Conservation (phyloP, 2,113 vertebrate genomes). For the Choloepus hoffmanni region DNA sequence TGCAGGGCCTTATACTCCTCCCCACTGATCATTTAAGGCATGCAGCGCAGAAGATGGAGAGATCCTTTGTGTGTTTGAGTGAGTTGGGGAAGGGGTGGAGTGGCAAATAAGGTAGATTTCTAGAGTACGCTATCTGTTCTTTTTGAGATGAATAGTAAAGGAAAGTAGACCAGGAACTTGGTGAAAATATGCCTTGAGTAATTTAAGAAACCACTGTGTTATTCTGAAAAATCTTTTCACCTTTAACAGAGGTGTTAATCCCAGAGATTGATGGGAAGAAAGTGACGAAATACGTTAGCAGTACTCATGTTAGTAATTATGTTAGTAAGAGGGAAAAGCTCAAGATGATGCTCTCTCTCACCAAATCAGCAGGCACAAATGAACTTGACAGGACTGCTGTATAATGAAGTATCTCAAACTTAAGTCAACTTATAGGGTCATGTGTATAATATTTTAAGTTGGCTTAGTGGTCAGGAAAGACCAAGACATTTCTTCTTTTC, state of each 20-base stretch:
- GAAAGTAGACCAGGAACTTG: background rate
- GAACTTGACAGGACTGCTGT: background rate
- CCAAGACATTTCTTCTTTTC: background rate
- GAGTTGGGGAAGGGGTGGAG: background rate
- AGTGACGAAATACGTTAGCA: too few species aligned
- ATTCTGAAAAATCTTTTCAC: background rate
- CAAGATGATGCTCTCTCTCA: background rate
- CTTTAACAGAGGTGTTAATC: background rate
- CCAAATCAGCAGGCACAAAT: background rate
- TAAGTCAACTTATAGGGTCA: background rate
- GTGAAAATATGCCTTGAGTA: background rate
- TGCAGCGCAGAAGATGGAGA: accelerated
- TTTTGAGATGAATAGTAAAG: conserved; percentile 37
- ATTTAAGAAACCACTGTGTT: background rate
- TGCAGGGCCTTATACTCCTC: background rate
- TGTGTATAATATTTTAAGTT: background rate
- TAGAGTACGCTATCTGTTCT: background rate
- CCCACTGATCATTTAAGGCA: background rate
- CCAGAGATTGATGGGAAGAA: background rate
- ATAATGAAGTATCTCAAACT: background rate
- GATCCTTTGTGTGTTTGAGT: background rate
- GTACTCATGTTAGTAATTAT: background rate
- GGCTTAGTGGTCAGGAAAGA: background rate
- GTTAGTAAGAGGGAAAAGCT: accelerated
- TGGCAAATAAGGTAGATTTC: background rate